Conservation (phyloP, 2,113 vertebrate species). For the Mus pahari region DNA sequence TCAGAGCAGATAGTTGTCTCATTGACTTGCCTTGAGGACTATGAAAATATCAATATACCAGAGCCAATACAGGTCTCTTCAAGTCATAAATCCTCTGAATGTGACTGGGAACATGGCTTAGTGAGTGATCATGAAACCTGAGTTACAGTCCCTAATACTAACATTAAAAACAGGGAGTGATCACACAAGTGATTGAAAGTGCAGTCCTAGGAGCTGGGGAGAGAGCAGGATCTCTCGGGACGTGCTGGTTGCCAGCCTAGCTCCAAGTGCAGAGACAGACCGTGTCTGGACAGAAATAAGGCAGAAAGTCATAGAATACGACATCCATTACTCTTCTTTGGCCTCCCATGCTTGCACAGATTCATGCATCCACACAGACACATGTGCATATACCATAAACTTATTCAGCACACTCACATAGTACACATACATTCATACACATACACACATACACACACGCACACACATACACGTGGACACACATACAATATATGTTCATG, state of each 20-base stretch:
- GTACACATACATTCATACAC: too few species aligned
- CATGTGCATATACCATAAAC: background rate
- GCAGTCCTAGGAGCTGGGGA: fast-evolving
- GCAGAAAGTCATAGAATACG: background rate
- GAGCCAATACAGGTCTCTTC: background rate
- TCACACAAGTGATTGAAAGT: background rate
- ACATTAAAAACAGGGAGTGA: background rate
- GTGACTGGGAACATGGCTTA: background rate
- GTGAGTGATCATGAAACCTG: background rate
- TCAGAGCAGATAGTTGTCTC: slow-evolving; percentile 7
- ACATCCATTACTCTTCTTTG: background rate
- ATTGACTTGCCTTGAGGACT: background rate
- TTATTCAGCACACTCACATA: too few species aligned
- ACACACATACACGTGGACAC: too few species aligned
- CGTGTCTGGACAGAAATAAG: background rate
- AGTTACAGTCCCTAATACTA: background rate
- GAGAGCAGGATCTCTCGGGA: background rate
- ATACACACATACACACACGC: too few species aligned
- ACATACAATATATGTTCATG: too few species aligned
- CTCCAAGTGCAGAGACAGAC: background rate
- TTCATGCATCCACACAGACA: background rate
- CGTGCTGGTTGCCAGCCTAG: background rate
- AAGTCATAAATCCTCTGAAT: background rate
- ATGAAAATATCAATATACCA: slow-evolving; percentile 26
- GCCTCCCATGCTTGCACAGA: background rate